These are phyloP conservation scores for Zaprionus bogoriensis DNA, from an alignment of 2,888 invertebrate species.

Conservation along the genomic window DNA sequence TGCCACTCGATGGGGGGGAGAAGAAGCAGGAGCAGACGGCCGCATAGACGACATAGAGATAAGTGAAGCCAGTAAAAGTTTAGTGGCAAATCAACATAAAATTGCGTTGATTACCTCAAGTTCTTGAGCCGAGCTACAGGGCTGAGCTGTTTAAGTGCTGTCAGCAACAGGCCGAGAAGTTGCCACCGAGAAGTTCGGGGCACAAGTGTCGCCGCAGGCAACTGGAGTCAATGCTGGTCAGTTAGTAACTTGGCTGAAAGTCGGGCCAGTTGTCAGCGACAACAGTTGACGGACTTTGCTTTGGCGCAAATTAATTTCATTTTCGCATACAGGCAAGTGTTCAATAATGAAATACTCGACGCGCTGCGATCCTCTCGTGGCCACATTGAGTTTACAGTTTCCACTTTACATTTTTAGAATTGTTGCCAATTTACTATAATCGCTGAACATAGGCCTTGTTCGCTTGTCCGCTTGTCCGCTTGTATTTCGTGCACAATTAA, in stretches of 20 bases:
- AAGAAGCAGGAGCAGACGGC: slow-evolving; percentile 17
- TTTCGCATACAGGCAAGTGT: background rate
- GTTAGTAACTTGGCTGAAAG: background rate
- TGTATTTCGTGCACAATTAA: slow-evolving; percentile 6
- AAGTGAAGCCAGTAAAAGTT: slow-evolving; percentile 67
- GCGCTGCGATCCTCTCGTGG: background rate
- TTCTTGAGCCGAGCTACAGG: slow-evolving; percentile 26
- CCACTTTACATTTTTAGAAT: background rate
- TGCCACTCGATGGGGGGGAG: slow-evolving; percentile 47
- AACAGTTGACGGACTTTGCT: background rate
- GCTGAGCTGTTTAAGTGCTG: slow-evolving; percentile 27
- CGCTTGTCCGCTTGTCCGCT: no score
- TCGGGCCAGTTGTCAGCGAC: background rate
- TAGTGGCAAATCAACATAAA: slow-evolving; percentile 70
- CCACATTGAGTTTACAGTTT: background rate
- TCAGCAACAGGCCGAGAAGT: slow-evolving; percentile 48
- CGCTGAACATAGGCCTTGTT: background rate
- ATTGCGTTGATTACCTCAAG: slow-evolving; percentile 62
- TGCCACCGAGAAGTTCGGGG: slow-evolving; percentile 6
- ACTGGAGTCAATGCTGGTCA: slow-evolving; percentile 1
- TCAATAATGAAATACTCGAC: background rate
- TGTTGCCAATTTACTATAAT: background rate
- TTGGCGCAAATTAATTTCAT: background rate
- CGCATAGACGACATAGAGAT: slow-evolving; percentile 46
- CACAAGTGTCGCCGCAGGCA: slow-evolving; percentile 28